Evolutionary conservation across 2,888 invertebrate species (phyloP), one percentile per base, ranked within the genome.

Genomic region (Nesidiocoris tenuis): DNA sequence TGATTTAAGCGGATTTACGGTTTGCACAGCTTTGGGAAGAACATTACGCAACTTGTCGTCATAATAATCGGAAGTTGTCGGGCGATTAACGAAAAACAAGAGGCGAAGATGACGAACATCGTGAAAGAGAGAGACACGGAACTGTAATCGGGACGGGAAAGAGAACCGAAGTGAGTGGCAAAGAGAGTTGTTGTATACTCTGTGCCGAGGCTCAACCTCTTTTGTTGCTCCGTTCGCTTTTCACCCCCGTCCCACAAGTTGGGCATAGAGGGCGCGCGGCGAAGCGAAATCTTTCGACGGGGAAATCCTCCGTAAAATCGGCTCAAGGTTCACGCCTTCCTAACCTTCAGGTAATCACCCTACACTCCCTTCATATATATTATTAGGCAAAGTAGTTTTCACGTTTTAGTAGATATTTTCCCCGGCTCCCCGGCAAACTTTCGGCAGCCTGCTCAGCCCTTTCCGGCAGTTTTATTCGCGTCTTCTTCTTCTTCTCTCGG

Each of bases 301-400:
- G 61, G 9, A 72, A 74, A 77, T 74, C 77, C 77, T 17, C 54
- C 77, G 74, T 74, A 57, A 77, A 77, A 77, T 77, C 77, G 68
- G 77, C 72, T 77, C 74, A 74, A 63, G 68, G 55, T 67, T 67
- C 66, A 74, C 74, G 77, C 72, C 67, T 74, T 54, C 67, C 74
- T 74, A 74, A 74, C 77, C 74, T 76, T 64, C 56, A 65, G 68
- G 68, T 75, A 56, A 61, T 75, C 61, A 61, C 19, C 71, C 12
- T 12, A 12, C 12, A 39, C 39, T 12, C 18, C 66, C 61, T 61
- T 63, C 54, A 54, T 74, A 74, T 67, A 77, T 64, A 77, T 76
- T 76, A 76, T 77, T 74, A 68, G 74, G 67, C 55, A 77, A 77
- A 77, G 77, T 77, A 77, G 77, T 77, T 77, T 61, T 76, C 39